Conservation (phyloP, 2,888 invertebrate species). For the Vesta saturnalis region DNA sequence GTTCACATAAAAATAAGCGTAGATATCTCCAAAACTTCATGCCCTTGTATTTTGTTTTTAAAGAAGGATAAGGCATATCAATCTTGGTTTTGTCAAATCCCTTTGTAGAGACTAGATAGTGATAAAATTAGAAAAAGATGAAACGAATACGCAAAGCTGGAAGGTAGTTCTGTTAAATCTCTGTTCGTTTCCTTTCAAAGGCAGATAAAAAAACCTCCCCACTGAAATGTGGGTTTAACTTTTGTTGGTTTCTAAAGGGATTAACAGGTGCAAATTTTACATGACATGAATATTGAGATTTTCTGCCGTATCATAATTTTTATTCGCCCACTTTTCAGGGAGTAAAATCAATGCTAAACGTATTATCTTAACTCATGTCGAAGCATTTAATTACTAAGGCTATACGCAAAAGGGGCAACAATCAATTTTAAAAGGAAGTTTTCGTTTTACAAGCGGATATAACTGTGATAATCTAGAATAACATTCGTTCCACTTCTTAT, state of each 20-base stretch:
- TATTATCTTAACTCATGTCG: background rate
- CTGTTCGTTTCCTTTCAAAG: background rate
- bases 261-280: slow-evolving; percentile 1
- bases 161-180: background rate
- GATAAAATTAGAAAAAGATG: background rate
- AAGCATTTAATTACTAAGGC: background rate
- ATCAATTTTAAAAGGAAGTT: slow-evolving; percentile 4
- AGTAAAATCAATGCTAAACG: background rate
- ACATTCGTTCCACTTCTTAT: slow-evolving; percentile 7
- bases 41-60: background rate
- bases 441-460: slow-evolving; percentile 6
- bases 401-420: slow-evolving; percentile 2
- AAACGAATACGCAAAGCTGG: background rate
- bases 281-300: background rate
- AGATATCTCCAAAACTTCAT: no score
- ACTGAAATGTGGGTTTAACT: background rate
- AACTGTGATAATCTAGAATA: slow-evolving; percentile 9
- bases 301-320: background rate
- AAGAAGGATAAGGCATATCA: background rate
- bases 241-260: background rate
- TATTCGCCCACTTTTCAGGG: background rate
- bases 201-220: background rate
- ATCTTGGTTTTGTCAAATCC: background rate
- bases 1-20: no score
- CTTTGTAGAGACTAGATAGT: background rate